Evolutionary conservation across 2,888 invertebrate genomes (phyloP).

Genomic region (Ashinkailepas kermadecensis): DNA sequence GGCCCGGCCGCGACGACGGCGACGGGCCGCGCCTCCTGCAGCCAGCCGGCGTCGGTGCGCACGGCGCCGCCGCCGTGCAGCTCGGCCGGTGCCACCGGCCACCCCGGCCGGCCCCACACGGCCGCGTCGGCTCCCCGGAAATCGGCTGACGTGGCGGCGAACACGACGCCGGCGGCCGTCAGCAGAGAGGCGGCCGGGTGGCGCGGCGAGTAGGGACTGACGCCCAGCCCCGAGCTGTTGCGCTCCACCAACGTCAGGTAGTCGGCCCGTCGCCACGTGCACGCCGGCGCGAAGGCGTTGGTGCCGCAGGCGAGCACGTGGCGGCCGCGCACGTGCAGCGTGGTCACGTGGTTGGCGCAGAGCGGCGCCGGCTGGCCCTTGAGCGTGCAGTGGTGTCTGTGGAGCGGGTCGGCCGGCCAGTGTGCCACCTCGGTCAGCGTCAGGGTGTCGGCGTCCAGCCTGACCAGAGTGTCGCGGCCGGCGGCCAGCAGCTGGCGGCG

Average conservation of each 20-base stretch:
- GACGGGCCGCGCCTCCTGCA: constrained; percentile 87
- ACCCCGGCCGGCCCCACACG: not conserved
- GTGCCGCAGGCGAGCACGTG: constrained; percentile 86
- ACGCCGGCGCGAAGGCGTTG: constrained; percentile 78
- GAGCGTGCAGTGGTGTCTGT: constrained; percentile 62
- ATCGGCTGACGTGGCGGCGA: constrained; percentile 72
- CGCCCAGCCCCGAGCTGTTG: constrained; percentile 58
- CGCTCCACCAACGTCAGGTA: not conserved
- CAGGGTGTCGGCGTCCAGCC: constrained; percentile 66
- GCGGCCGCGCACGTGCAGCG: constrained; percentile 47
- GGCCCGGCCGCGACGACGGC: constrained; percentile 81
- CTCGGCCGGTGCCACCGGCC: too few species aligned
- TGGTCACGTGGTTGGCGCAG: constrained; percentile 79
- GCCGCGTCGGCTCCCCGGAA: constrained; percentile 54
- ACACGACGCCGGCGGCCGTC: constrained; percentile 55
- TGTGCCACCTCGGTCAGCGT: constrained; percentile 62
- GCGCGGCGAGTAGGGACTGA: constrained; percentile 76
- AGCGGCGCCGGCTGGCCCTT: constrained; percentile 78
- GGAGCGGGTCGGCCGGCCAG: constrained; percentile 66
- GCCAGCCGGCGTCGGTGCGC: constrained; percentile 74
- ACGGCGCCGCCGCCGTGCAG: constrained; percentile 46
- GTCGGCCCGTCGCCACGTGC: constrained; percentile 70
- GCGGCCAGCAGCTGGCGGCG: not conserved
- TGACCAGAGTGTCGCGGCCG: constrained; percentile 56
- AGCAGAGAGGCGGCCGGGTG: constrained; percentile 77